These are phyloP conservation scores for Narcine bancroftii DNA, from an alignment of 2,113 vertebrate species.

Conservation along the genomic window DNA sequence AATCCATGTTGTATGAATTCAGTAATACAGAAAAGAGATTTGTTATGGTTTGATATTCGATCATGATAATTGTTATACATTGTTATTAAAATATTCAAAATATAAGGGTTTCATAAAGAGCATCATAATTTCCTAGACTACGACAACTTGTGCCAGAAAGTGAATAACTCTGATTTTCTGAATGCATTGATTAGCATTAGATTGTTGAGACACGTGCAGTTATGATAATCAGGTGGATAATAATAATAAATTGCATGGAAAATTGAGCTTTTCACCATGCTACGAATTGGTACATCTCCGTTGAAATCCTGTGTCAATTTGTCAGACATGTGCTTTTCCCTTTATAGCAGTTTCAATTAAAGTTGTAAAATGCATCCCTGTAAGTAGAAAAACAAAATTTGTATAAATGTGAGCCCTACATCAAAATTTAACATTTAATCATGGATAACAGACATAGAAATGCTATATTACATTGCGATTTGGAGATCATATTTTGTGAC, in stretches of 20 bases:
- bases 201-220: not conserved
- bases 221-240: not conserved
- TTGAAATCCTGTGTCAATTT: not conserved
- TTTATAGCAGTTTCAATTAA: not conserved
- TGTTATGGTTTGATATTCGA: not conserved
- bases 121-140: not conserved
- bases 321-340: not conserved
- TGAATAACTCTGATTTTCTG: not conserved
- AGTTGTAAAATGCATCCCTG: not conserved
- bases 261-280: not conserved
- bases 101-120: not conserved
- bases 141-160: not conserved
- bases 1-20: not conserved
- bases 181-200: not conserved
- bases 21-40: not conserved
- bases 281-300: not conserved
- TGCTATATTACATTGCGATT: no score
- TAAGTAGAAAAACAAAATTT: not conserved
- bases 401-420: not conserved
- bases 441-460: not conserved
- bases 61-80: not conserved
- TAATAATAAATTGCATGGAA: not conserved
- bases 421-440: not conserved
- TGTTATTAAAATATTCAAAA: not conserved
- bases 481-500: no score